Conservation (phyloP, 2,113 vertebrate genomes). For the Sebastes fasciatus region DNA sequence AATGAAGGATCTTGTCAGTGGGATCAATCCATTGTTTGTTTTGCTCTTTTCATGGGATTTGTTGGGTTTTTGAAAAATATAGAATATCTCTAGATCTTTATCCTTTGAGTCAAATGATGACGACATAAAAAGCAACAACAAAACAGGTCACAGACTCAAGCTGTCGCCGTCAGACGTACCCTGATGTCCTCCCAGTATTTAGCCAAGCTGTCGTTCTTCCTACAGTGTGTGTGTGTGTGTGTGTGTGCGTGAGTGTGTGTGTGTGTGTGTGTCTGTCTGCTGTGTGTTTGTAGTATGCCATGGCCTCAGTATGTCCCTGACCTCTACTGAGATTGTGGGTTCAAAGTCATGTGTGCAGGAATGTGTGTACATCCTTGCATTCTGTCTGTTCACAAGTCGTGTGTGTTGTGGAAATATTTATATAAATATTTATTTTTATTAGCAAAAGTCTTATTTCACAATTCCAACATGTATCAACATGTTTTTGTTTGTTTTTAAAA, state of each 20-base stretch:
- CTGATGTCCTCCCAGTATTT: conserved; percentile 8
- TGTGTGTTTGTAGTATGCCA: conserved; percentile 9
- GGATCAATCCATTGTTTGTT: neutral
- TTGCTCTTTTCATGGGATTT: neutral
- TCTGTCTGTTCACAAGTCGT: neutral
- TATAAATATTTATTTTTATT: too few relatives aligned
- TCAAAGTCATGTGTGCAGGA: conserved; percentile 21
- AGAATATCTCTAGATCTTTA: neutral
- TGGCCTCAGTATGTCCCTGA: conserved; percentile 1
- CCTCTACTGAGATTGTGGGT: conserved; percentile 4
- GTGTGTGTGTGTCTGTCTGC: neutral
- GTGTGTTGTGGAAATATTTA: neutral
- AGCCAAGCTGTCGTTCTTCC: neutral
- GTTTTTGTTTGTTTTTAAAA: too few relatives aligned
- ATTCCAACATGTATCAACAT: too few relatives aligned
- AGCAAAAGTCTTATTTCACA: too few relatives aligned
- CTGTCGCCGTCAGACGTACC: conserved; percentile 15
- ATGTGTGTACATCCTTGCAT: neutral
- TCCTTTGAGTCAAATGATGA: neutral
- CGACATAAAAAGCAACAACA: neutral
- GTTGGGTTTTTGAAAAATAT: too few relatives aligned
- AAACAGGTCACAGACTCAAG: conserved; percentile 1
- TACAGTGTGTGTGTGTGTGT: neutral
- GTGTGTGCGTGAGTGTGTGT: conserved; percentile 3
- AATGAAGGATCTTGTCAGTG: neutral